A percentile compares a stretch with the other conserved stretches of the same genome.
phyloP scores from a whole-genome alignment of 2,797 vertebrate species.

The Etheostoma perlongum region DNA sequence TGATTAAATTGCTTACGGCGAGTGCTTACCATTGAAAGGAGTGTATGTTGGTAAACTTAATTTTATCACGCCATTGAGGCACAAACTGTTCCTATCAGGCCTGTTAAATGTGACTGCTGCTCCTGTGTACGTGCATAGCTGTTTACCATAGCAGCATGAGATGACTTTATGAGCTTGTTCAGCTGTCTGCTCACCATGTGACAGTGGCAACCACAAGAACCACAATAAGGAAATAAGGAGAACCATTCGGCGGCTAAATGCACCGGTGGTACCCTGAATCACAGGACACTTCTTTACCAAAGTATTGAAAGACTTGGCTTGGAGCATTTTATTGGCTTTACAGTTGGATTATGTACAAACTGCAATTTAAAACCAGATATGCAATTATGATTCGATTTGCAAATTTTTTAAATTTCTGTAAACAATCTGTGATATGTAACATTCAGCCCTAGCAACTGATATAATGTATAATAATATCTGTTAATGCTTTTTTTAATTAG shows the following conservation, averaged over 20 bases:
- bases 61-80: neutral
- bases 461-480: no score
- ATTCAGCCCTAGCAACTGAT: no score
- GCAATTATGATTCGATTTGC: no score
- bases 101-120: neutral
- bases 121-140: neutral
- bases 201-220: neutral
- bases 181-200: neutral
- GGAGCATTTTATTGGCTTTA: neutral
- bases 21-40: neutral
- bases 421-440: no score
- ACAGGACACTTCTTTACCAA: neutral
- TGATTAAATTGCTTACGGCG: no score
- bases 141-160: neutral
- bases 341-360: no score
- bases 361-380: no score
- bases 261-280: neutral
- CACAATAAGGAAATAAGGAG: slow-evolving; percentile 6
- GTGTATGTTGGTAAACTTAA: neutral
- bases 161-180: neutral
- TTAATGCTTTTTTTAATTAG: no score
- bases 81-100: neutral
- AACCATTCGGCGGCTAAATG: neutral
- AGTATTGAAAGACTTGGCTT: neutral
- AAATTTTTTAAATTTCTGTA: no score